These are phyloP conservation scores for Dromius quadrimaculatus DNA, from an alignment of 2,888 invertebrate species.

Conservation along the genomic window DNA sequence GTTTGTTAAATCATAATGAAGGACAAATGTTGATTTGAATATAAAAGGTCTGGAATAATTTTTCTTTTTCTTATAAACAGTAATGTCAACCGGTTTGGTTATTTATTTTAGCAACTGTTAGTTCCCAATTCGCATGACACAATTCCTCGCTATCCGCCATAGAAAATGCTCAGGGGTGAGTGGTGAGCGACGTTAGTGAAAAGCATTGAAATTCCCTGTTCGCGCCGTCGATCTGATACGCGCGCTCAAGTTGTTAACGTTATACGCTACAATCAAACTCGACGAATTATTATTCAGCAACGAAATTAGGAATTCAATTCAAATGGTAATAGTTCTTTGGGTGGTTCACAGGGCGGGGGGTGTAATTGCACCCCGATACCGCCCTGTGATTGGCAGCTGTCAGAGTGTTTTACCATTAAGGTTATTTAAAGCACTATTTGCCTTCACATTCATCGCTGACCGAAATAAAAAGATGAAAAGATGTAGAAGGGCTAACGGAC, in stretches of 20 bases:
- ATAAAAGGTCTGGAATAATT: no score
- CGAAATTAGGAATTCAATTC: conserved; percentile 62
- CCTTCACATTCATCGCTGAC: conserved; percentile 33
- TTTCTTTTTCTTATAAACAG: no score
- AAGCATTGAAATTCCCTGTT: conserved; percentile 48
- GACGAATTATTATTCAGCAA: conserved; percentile 59
- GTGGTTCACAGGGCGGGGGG: background rate
- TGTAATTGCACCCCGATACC: conserved; percentile 47
- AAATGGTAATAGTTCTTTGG: conserved; percentile 60
- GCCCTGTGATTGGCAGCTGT: conserved; percentile 50
- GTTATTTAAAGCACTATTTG: conserved; percentile 48
- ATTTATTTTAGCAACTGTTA: background rate
- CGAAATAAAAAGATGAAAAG: conserved; percentile 29
- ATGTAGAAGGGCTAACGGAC: conserved; percentile 23
- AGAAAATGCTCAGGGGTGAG: background rate
- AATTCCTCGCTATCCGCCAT: background rate
- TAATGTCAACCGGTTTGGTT: background rate
- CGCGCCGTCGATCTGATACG: conserved; percentile 46
- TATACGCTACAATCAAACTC: conserved; percentile 50
- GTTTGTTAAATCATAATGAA: no score
- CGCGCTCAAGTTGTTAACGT: conserved; percentile 38
- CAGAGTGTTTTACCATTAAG: conserved; percentile 49
- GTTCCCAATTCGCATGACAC: background rate
- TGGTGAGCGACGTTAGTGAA: conserved; percentile 19
- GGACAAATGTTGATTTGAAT: no score